phyloP scores from a whole-genome alignment of 2,113 vertebrate species.

The Tragelaphus buxtoni region DNA sequence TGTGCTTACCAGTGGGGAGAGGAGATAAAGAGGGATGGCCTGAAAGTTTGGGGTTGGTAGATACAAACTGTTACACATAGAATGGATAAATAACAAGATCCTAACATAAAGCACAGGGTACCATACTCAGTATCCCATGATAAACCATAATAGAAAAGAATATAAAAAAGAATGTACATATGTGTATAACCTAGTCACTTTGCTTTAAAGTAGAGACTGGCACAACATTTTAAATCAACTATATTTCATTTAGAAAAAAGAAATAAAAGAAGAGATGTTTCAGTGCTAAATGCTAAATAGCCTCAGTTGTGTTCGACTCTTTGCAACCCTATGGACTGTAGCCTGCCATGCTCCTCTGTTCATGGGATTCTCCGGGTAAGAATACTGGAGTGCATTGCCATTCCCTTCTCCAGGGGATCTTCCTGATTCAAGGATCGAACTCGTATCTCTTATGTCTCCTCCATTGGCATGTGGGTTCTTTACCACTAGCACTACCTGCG shows the following conservation, averaged over 20 bases:
- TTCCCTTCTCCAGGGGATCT: not conserved
- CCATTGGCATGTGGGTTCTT: not conserved
- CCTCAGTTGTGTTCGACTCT: not conserved
- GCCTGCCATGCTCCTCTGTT: not conserved
- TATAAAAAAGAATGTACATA: not conserved
- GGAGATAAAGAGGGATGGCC: not conserved
- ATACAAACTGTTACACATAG: not conserved
- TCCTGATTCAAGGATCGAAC: not conserved
- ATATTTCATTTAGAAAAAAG: not conserved
- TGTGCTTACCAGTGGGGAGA: not conserved
- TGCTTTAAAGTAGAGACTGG: not conserved
- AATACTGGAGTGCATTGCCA: not conserved
- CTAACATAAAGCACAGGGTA: not conserved
- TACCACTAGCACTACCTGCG: not conserved
- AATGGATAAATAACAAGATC: not conserved
- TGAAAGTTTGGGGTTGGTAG: not conserved
- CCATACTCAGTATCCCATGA: not conserved
- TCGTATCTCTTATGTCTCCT: not conserved
- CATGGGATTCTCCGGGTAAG: not conserved
- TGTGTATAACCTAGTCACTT: not conserved
- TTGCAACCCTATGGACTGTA: not conserved
- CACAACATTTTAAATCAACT: not conserved
- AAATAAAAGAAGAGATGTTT: not conserved
- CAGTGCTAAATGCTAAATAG: not conserved
- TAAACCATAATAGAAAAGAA: not conserved